A percentile compares a stretch with the other conserved stretches of the same genome.
Conservation (phyloP, 2,888 invertebrate species). For the Ganaspis brasiliensis region DNA sequence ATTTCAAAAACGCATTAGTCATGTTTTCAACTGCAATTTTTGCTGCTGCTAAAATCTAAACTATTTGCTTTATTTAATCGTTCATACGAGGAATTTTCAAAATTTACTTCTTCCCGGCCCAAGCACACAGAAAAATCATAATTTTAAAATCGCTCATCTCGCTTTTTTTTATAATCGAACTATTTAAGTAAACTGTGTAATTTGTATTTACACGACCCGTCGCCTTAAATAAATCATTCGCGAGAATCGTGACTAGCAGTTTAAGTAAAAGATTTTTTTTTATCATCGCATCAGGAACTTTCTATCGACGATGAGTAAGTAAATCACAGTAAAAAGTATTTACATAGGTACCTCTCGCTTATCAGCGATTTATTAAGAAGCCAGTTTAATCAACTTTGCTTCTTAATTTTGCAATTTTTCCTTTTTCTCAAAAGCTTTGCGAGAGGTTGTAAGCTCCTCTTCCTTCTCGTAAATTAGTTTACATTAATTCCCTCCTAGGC, state of each 20-base stretch:
- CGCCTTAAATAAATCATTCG: conserved; percentile 58
- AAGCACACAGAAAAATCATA: conserved; percentile 14
- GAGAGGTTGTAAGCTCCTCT: conserved; percentile 18
- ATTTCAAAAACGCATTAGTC: not conserved
- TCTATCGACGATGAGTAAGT: conserved; percentile 62
- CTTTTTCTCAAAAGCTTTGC: not conserved
- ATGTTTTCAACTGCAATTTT: not conserved
- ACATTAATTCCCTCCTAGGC: conserved; percentile 11
- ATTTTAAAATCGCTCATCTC: conserved; percentile 2
- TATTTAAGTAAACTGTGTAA: conserved; percentile 5
- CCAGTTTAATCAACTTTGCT: not conserved
- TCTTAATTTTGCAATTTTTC: conserved; percentile 1
- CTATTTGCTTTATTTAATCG: not conserved
- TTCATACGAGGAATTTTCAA: conserved; percentile 1
- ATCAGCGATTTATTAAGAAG: not conserved
- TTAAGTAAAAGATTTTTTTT: conserved; percentile 60
- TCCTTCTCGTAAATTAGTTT: not conserved
- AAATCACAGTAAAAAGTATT: conserved; percentile 69
- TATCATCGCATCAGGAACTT: conserved; percentile 61
- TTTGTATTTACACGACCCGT: conserved; percentile 58
- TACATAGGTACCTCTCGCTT: conserved; percentile 54
- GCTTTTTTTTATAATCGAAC: conserved; percentile 16
- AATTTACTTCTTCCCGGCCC: conserved; percentile 59
- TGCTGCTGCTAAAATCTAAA: not conserved
- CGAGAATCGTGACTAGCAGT: conserved; percentile 63